A percentile compares a stretch with the other conserved stretches of the same genome.
Evolutionary conservation across 2,888 invertebrate genomes (phyloP).

Genomic region (Ormyrus thymus): DNA sequence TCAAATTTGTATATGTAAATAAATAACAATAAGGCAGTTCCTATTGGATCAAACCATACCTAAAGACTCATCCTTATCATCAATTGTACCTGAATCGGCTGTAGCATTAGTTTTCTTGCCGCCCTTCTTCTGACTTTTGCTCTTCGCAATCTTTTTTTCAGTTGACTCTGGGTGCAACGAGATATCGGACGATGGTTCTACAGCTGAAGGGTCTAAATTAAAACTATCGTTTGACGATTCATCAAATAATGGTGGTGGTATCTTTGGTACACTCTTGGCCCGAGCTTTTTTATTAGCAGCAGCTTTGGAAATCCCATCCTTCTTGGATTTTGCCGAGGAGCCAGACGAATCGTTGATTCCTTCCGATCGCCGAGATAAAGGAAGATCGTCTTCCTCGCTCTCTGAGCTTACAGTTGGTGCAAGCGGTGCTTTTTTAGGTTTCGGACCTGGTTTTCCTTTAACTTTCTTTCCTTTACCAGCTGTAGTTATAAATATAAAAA

Average conservation of each 20-base stretch:
- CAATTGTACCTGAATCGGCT: conserved; percentile 26
- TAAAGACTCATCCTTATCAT: too few relatives aligned
- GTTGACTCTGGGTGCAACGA: conserved; percentile 64
- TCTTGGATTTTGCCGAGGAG: neutral
- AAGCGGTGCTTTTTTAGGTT: conserved; percentile 47
- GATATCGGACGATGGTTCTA: conserved; percentile 67
- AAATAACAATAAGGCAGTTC: too few relatives aligned
- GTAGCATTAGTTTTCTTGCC: conserved; percentile 21
- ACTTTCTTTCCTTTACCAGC: conserved; percentile 37
- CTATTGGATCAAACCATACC: too few relatives aligned
- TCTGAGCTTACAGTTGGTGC: conserved; percentile 60
- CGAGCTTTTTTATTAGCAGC: conserved; percentile 50
- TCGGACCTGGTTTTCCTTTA: conserved; percentile 46
- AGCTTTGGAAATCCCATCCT: neutral
- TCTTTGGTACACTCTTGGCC: conserved; percentile 45
- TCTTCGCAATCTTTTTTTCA: conserved; percentile 36
- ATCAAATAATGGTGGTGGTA: conserved; percentile 63
- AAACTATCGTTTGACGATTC: conserved; percentile 72
- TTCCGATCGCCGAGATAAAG: conserved; percentile 60
- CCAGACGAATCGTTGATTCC: neutral
- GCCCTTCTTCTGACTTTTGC: conserved; percentile 42
- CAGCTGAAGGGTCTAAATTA: conserved; percentile 67
- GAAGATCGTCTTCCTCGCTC: conserved; percentile 67
- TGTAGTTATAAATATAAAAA: conserved; percentile 8
- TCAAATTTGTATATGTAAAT: too few relatives aligned